Evolutionary conservation across 2,888 invertebrate species (phyloP), one percentile per base, ranked within the genome.

Genomic region (Xanthorhoe designata): DNA sequence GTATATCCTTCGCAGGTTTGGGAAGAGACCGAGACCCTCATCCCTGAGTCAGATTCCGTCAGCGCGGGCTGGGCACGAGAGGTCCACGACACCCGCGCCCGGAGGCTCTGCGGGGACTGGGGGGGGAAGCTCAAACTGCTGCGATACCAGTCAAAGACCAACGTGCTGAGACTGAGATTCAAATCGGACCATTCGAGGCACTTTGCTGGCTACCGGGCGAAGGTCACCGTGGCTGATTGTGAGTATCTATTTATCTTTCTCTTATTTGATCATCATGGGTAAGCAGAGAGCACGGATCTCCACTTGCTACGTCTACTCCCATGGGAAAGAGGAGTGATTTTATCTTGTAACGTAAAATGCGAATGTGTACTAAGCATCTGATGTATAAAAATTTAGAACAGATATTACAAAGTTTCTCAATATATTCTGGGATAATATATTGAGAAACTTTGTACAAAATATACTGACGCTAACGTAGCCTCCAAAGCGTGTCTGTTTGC

Each of bases 71-170:
- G 91, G 92, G 70, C 78, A 18, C 83, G 89, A 0, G 89, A 89
- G 50, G 75, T 77, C 1, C 82, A 82, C 66, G 76, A 80, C 38
- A 71, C 78, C 3, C 81, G 77, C 49, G 90, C 94, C 8, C 86
- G 94, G 5, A 93, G 95, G 0, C 88, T 96, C 7, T 97, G 97
- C 84, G 97, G 97, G 13, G 96, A 97, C 87, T 97, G 97, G 97
- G 96, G 96, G 76, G 95, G 95, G 32, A 96, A 96, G 80, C 91
- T 97, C 64, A 97, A 97, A 83, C 91, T 97, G 19, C 88, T 97
- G 56, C 94, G 92, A 0, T 90, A 96, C 90, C 95, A 95, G 64
- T 96, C 96, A 19, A 82, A 87, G 2, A 94, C 94, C 0, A 95
- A 96, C 57, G 91, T 92, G 69, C 85, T 97, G 65, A 91, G 94